phyloP scores from a whole-genome alignment of 2,797 vertebrate species.

The Siniperca scherzeri region DNA sequence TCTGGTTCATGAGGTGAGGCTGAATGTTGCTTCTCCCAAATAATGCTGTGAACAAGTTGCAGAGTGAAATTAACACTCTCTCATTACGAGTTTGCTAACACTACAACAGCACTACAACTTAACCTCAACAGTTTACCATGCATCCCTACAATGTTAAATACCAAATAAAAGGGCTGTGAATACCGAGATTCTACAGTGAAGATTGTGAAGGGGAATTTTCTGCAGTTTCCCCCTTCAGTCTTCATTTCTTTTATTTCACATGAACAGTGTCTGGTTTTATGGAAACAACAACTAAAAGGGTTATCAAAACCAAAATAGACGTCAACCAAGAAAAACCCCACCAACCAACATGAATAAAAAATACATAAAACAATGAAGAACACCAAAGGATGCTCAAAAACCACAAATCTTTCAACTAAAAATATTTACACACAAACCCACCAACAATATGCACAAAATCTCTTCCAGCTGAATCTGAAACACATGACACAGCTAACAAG shows the following conservation, averaged over 20 bases:
- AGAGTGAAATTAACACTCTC: background rate
- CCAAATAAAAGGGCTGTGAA: background rate
- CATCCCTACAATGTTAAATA: background rate
- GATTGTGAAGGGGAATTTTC: background rate
- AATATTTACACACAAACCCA: too few relatives aligned
- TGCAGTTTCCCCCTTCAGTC: background rate
- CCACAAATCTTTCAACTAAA: too few relatives aligned
- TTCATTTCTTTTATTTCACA: background rate
- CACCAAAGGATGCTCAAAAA: too few relatives aligned
- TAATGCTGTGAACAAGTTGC: background rate
- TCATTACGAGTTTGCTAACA: background rate
- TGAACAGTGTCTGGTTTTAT: background rate
- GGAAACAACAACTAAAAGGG: background rate
- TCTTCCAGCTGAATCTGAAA: background rate
- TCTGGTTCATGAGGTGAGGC: too few relatives aligned
- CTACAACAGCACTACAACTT: background rate
- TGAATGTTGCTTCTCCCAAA: background rate
- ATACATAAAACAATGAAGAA: too few relatives aligned
- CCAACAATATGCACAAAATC: too few relatives aligned
- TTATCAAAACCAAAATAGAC: background rate
- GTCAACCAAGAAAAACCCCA: background rate
- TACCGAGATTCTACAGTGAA: background rate
- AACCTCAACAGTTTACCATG: background rate
- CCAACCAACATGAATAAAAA: too few relatives aligned
- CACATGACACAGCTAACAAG: background rate